Evolutionary conservation across 37 sponge, comb jelly and placozoan genomes (phyloP), one percentile per base, ranked within the genome.

Genomic region (Cladorhizidae sp.): DNA sequence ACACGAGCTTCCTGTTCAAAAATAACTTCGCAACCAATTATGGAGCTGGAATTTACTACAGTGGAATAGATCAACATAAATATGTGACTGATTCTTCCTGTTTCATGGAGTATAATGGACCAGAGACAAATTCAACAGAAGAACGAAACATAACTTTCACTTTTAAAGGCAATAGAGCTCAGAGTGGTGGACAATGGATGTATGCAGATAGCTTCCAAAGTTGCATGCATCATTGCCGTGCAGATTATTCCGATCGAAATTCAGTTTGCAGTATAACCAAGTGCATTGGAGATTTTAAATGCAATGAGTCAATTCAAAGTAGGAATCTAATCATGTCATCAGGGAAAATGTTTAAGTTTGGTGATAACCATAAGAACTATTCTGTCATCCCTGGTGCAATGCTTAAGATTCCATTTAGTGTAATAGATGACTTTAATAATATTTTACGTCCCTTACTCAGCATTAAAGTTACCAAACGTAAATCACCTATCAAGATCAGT

Each of bases 31-130:
- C 78, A 26, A 12, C 7, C 0, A 36, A 40, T 39, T 21, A 21
- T 39, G 85, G 85, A 37, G 85, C 78, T 0, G 85, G 64, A 20
- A 85, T 85, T 38, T 85, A 56, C 59, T 35, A 57, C 31, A 7
- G 3, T 14, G 33, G 39, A 6, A 25, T 75, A 3, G 38, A 57
- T n/a, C 36, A 57, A 55, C 35, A 75, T 35, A 39, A 57, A 8
- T 72, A 28, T 72, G 3, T 72, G 8, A 6, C 26, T 9, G 11
- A 39, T 31, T 2, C 18, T 14, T 11, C 6, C 59, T 75, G 57
- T 36, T 75, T 75, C 17, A 7, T 57, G 29, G 5, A 56, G 26
- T 36, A 32, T 75, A 39, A 17, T n/a, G n/a, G n/a, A n/a, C n/a
- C n/a, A n/a, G n/a, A n/a, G n/a, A n/a, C n/a, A 12, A 28, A 57